Conservation (phyloP, 2,113 vertebrate species). For the Lamprotornis superbus region DNA sequence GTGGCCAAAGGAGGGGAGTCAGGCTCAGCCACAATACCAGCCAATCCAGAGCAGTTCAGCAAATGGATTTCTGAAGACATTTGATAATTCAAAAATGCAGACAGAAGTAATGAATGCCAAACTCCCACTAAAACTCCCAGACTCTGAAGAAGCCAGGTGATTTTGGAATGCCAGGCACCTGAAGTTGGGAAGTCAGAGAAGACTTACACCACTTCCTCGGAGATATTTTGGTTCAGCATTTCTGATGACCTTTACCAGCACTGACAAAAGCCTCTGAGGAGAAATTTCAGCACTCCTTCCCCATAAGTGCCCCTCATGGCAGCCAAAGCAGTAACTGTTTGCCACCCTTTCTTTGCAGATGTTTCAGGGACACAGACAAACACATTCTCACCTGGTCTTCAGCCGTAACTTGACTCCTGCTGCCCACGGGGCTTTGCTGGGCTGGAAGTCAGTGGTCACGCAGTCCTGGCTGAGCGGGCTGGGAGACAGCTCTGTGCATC, state of each 20-base stretch:
- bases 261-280: background rate
- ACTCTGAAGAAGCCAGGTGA: background rate
- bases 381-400: conserved; percentile 68
- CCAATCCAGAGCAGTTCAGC: background rate
- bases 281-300: background rate
- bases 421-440: conserved; percentile 53
- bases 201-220: background rate
- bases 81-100: background rate
- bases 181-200: background rate
- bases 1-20: background rate
- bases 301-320: background rate
- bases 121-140: background rate
- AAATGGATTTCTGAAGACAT: background rate
- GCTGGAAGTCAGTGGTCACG: conserved; percentile 22
- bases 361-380: background rate
- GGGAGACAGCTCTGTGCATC: background rate
- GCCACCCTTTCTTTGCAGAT: background rate
- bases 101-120: background rate
- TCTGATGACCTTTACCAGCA: background rate
- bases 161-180: background rate
- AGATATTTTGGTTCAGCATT: background rate
- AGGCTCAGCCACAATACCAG: background rate
- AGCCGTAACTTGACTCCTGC: conserved; percentile 62
- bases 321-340: background rate
- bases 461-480: background rate